A percentile compares a stretch with the other conserved stretches of the same genome.
phyloP scores from a whole-genome alignment of 1,140 invertebrate genomes.

The Nasonia vitripennis region DNA sequence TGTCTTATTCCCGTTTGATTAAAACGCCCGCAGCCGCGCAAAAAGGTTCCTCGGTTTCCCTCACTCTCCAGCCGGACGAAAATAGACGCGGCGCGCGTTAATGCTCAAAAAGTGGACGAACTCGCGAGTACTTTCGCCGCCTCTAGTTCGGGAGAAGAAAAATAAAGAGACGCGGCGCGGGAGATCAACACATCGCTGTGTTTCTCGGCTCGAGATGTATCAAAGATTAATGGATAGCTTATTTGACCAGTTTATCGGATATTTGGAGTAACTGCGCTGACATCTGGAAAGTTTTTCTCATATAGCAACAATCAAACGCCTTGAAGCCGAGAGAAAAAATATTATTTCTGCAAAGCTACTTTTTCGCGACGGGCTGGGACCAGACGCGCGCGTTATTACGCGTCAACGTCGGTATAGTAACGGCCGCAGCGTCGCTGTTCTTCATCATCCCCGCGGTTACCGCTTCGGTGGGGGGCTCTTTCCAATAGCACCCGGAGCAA shows the following conservation, averaged over 20 bases:
- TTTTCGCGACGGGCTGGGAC: too few species aligned
- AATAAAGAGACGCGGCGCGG: neutral
- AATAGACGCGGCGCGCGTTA: neutral
- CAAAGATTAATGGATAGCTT: neutral
- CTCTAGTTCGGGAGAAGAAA: neutral
- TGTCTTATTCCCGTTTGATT: neutral
- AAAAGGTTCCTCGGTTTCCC: neutral
- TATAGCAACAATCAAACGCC: too few species aligned
- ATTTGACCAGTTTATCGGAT: neutral
- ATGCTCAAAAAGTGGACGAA: slow-evolving; percentile 24
- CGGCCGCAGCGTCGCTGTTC: neutral
- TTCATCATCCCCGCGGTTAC: neutral
- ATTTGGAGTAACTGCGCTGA: neutral
- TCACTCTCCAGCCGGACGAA: neutral
- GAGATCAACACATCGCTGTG: neutral
- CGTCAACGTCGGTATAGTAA: neutral
- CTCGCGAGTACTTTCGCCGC: slow-evolving; percentile 10
- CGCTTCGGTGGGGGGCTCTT: neutral
- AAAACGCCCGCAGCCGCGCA: neutral
- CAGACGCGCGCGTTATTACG: neutral
- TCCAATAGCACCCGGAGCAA: neutral
- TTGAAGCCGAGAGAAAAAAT: too few species aligned
- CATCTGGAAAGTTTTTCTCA: neutral
- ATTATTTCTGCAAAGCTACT: too few species aligned
- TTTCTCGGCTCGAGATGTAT: neutral